These are phyloP conservation scores for Ophion ventricosus DNA, from an alignment of 2,888 invertebrate species.

Conservation along the genomic window DNA sequence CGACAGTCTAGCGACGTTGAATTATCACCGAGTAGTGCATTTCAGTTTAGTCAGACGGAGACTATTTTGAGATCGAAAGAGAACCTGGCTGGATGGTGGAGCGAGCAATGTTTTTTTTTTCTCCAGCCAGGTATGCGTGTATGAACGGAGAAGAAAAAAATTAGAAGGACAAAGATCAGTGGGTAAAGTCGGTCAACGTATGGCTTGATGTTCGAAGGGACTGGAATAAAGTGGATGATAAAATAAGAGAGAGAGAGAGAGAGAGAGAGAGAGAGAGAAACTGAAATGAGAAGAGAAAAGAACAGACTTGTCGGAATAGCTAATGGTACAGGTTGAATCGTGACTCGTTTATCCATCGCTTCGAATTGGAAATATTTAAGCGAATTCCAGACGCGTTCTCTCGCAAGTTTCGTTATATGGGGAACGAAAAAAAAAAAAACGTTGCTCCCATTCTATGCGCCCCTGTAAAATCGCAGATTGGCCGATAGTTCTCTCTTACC, in stretches of 20 bases:
- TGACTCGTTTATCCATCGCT: constrained; percentile 58
- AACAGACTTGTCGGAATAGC: constrained; percentile 38
- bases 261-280: constrained; percentile 10
- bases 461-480: constrained; percentile 55
- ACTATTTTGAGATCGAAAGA: not conserved
- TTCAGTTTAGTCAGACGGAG: not conserved
- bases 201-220: constrained; percentile 27
- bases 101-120: not conserved
- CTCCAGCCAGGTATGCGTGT: not conserved
- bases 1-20: not conserved
- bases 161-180: not conserved
- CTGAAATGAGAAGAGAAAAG: constrained; percentile 35
- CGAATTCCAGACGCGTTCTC: constrained; percentile 46
- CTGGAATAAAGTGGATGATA: not conserved
- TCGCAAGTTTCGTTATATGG: constrained; percentile 21
- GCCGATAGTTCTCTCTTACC: no score
- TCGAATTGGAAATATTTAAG: constrained; percentile 57
- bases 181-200: constrained; percentile 23
- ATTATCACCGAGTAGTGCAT: not conserved
- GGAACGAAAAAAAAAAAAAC: constrained; percentile 15
- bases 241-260: not conserved
- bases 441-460: constrained; percentile 46
- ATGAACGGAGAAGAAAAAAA: not conserved
- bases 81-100: not conserved
- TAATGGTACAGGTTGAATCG: constrained; percentile 43